A percentile compares a stretch with the other conserved stretches of the same genome.
phyloP scores from a whole-genome alignment of 2,888 invertebrate genomes.

The Drosophila siamana region DNA sequence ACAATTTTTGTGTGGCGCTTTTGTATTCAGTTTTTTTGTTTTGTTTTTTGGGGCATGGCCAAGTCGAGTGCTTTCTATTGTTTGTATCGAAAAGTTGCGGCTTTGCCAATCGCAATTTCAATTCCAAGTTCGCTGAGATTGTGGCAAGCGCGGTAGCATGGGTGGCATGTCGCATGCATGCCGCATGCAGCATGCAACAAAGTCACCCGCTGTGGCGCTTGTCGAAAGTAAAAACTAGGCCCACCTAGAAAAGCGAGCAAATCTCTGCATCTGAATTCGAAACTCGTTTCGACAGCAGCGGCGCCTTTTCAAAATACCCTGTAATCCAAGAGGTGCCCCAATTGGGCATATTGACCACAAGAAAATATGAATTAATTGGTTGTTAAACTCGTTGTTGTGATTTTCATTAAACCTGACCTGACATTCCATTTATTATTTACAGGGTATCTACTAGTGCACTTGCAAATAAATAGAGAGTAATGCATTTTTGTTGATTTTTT shows the following conservation, averaged over 20 bases:
- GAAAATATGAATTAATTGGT: too few relatives aligned
- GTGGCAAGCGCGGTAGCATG: background rate
- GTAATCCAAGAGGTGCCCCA: background rate
- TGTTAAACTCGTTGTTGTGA: too few relatives aligned
- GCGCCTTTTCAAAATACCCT: slow-evolving; percentile 31
- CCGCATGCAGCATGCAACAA: slow-evolving; percentile 8
- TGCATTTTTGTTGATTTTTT: background rate
- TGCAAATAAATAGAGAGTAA: background rate
- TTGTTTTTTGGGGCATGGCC: background rate
- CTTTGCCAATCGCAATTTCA: slow-evolving; percentile 1
- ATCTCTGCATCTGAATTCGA: slow-evolving; percentile 9
- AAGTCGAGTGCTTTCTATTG: slow-evolving; percentile 2
- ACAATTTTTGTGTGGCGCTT: background rate
- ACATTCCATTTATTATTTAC: background rate
- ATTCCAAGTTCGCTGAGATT: slow-evolving; percentile 6
- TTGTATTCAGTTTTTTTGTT: background rate
- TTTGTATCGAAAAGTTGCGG: slow-evolving; percentile 2
- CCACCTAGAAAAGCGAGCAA: slow-evolving; percentile 30
- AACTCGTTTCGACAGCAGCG: slow-evolving; percentile 35
- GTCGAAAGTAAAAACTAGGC: slow-evolving; percentile 53
- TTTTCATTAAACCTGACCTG: background rate
- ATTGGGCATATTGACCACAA: background rate
- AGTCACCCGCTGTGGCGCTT: slow-evolving; percentile 21
- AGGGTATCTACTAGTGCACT: slow-evolving; percentile 3
- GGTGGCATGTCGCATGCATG: slow-evolving; percentile 25